Base-by-base conservation (phyloP, 2,888 invertebrate species). In the Antheraea yamamai region DNA sequence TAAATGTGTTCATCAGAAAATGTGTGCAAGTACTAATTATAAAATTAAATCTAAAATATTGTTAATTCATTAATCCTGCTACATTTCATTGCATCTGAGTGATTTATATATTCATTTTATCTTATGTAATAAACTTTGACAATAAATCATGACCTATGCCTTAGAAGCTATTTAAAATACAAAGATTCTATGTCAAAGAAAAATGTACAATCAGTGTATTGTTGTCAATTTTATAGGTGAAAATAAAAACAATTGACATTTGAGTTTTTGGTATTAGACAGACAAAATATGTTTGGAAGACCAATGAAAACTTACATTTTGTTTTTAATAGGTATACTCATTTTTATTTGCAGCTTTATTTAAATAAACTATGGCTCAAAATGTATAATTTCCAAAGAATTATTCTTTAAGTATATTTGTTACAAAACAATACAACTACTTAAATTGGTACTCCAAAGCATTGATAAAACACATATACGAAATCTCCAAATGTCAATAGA, bases 11-110 rank as follows among this genome's bases (percentile, higher is more conserved):
- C n/a, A 23, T n/a, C 10, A 26, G 30, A 26, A 66, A 16, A 55
- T 72, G 55, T 72, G 3, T 72, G n/a, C 23, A 72, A 55, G 20
- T 55, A 30, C 16, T 26, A 72, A 26, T 26, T 72, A 55, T 72
- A 55, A 26, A 72, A 30, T 47, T 18, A n/a, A 30, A 26, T 16
- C 2, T 72, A 30, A 26, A n/a, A 30, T 52, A 26, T 72, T 47
- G 72, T 52, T 52, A 26, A 20, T 72, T 52, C 10, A 66, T 66
- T 30, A 30, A 20, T 30, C 64, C 64, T 66, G 14, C 10, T 66
- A 66, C 64, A 26, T 16, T 64, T 26, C 3, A 26, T 64, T 14
- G 16, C 12, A 26, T 64, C 2, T 26, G 4, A 26, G 2, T 61
- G 7, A 61, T 23, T 58, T 20, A n/a, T 58, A n/a, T n/a, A 58